phyloP scores from a whole-genome alignment of 1,140 invertebrate genomes.

The Pogonomyrmex barbatus region DNA sequence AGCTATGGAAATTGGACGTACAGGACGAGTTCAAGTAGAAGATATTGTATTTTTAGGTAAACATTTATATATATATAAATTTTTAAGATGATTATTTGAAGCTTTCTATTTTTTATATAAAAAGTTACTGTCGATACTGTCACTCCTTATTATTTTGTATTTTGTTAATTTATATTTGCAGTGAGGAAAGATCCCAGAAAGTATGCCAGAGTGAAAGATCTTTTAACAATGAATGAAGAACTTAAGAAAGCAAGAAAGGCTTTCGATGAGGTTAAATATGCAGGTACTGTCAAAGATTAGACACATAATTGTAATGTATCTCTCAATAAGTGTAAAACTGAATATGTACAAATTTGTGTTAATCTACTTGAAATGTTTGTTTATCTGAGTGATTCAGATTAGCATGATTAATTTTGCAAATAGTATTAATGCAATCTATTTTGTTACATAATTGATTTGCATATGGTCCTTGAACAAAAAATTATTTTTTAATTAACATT shows the following conservation, averaged over 20 bases:
- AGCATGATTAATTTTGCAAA: conserved; percentile 41
- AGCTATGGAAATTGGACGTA: conserved; percentile 98
- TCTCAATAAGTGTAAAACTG: conserved; percentile 29
- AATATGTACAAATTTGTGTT: conserved; percentile 40
- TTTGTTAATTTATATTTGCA: conserved; percentile 68
- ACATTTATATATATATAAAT: conserved; percentile 7
- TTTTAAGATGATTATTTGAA: background rate
- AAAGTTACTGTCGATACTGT: background rate
- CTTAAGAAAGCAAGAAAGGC: conserved; percentile 99
- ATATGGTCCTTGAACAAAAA: conserved; percentile 3
- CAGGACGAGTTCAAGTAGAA: conserved; percentile 98
- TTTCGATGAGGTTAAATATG: conserved; percentile 99
- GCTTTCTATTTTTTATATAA: background rate
- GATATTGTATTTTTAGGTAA: conserved; percentile 97
- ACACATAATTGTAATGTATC: conserved; percentile 42
- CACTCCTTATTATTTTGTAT: background rate
- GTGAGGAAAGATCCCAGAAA: conserved; percentile 99
- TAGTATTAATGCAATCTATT: conserved; percentile 27
- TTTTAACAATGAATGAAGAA: conserved; percentile 99
- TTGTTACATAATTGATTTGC: conserved; percentile 8
- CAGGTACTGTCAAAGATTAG: conserved; percentile 82
- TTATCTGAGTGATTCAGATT: conserved; percentile 7
- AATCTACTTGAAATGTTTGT: conserved; percentile 20
- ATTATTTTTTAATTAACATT: background rate
- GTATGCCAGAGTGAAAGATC: conserved; percentile 98